phyloP scores from a whole-genome alignment of 2,113 vertebrate genomes.

The Pteruthius melanotis region DNA sequence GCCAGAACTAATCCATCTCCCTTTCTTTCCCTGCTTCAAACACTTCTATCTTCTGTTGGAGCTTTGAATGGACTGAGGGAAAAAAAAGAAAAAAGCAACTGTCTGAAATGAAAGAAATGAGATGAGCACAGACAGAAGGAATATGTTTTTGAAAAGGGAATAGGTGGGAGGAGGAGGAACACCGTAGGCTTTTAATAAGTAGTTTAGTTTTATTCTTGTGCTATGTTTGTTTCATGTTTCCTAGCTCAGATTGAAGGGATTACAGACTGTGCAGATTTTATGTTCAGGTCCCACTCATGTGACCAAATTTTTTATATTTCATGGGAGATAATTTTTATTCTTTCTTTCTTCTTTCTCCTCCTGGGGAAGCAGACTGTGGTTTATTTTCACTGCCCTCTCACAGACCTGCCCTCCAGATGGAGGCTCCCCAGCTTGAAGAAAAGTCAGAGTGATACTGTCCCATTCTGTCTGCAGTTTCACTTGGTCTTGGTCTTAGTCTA shows the following conservation, averaged over 20 bases:
- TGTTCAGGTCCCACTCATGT: background rate
- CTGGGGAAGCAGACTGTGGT: background rate
- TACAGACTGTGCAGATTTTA: slow-evolving; percentile 8
- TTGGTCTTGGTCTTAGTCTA: background rate
- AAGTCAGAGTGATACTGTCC: background rate
- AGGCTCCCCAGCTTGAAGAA: background rate
- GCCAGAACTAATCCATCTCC: slow-evolving; percentile 1
- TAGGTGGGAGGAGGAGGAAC: slow-evolving; percentile 61
- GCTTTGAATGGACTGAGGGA: background rate
- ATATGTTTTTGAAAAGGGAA: slow-evolving; percentile 58
- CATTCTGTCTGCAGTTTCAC: background rate
- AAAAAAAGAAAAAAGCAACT: background rate
- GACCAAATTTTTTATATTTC: background rate
- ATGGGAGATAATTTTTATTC: background rate
- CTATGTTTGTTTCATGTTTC: slow-evolving; percentile 44
- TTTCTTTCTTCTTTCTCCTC: background rate
- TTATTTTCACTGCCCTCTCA: background rate
- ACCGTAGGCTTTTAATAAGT: slow-evolving; percentile 57
- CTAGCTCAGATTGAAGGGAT: slow-evolving; percentile 46
- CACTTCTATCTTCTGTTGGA: background rate
- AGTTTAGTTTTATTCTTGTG: slow-evolving; percentile 57
- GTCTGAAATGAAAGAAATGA: slow-evolving; percentile 39
- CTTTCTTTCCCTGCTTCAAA: slow-evolving; percentile 25
- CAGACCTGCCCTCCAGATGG: background rate
- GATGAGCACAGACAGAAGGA: slow-evolving; percentile 43